Base-by-base conservation (phyloP, 2,797 vertebrate genomes). In the Lacerta bilineata region DNA sequence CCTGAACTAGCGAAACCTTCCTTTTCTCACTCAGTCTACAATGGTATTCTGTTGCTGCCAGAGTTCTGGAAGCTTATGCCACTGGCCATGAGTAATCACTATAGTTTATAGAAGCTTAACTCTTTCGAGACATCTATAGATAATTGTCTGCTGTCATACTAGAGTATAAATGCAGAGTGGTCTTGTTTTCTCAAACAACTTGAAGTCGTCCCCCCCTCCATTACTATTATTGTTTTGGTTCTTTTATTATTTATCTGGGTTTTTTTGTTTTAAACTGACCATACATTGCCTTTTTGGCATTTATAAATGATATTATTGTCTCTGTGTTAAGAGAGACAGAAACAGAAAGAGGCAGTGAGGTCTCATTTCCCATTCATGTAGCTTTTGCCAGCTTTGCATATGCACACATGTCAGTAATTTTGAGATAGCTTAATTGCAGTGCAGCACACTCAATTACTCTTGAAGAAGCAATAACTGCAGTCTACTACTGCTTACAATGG, bases 401-500 rank as follows among this genome's bases (percentile, higher is more conserved):
- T 69, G 27, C 13, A n/a, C 25, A 71, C 13, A 43, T 83, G 23
- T 11, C 23, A 8, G n/a, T 55, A 71, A 75, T 75, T 18, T 64
- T 39, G 75, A 39, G n/a, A 39, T 59, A 20, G n/a, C 33, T 84
- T 76, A 66, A 78, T 85, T 85, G 33, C 59, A 76, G 29, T 50
- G 17, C 41, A 68, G 18, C n/a, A 64, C 6, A 33, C 59, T 69
- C 29, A 78, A 39, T 18, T 55, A 55, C 68, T 43, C n/a, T 69
- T 86, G 84, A 33, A 79, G 17, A 79, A 78, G 18, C 29, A 86
- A 78, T 36, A 55, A 6, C 61, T 86, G 41, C 18, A 69, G 61
- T 36, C 18, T 78, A 33, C 61, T 36, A 79, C 3, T 29, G 39
- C 39, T 66, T 84, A 75, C 4, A 29, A 78, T 66, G 27, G 20